Evolutionary conservation across 2,888 invertebrate genomes (phyloP), one percentile per base, ranked within the genome.

Genomic region (Idaea aversata): DNA sequence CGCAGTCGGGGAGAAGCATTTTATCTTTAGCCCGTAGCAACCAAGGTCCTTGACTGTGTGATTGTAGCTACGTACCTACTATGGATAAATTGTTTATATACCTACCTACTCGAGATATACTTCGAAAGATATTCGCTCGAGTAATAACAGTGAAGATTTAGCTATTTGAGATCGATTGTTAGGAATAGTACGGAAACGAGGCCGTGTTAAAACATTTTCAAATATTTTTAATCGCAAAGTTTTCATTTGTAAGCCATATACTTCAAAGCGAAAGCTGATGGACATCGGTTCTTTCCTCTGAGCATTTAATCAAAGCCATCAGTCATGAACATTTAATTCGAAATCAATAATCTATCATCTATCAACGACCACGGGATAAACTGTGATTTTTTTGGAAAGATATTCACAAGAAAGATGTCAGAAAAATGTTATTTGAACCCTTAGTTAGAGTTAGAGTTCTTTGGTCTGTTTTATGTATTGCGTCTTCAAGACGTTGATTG

Each of bases 71-170:
- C 47, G 13, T 47, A 47, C 47, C 5, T 47, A 47, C 4, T 47
- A 47, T 13, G 47, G 13, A 47, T 47, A 47, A 5, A 1, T 10
- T 47, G 47, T 47, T 47, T 47, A 47, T 47, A 47, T 25, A 25
- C 25, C 25, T 25, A 25, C 25, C 25, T 47, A 13, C 47, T 15
- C 25, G 15, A 59, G 5, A 59, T 59, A 47, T 47, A 47, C 47
- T 47, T 47, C 47, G 59, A 25, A 34, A 60, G 34, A 60, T 60
- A 60, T 60, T 60, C 60, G 60, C 59, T 59, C 47, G 47, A 47
- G 47, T 13, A 47, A 47, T 47, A 47, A 47, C 47, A 7, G 7
- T 47, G 47, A 47, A 47, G 47, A 47, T 47, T 47, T 47, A 47
- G 47, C 10, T 47, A 47, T 47, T 47, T 47, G 47, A 47, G 47